Evolutionary conservation across 2,797 vertebrate genomes (phyloP).

Genomic region (Margarornis squamiger): DNA sequence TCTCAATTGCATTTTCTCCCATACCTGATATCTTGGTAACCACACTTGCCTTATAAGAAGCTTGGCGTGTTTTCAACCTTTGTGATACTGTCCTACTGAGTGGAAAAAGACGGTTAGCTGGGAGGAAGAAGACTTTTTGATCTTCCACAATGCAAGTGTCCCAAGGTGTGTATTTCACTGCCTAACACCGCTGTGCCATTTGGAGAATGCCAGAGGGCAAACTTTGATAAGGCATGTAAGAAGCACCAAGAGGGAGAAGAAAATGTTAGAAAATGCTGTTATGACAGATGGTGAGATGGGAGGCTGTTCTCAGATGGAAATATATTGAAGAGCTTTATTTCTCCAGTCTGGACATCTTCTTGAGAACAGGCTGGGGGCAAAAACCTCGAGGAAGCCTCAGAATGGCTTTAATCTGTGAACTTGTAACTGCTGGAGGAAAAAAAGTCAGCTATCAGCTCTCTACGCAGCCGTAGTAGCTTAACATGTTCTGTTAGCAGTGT

Average conservation of each 20-base stretch:
- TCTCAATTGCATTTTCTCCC: background rate
- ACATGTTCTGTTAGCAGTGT: background rate
- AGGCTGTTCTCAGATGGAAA: conserved; percentile 14
- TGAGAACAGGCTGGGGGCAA: background rate
- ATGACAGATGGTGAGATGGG: conserved; percentile 23
- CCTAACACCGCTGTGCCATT: background rate
- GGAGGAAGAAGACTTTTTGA: background rate
- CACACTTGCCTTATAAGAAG: background rate
- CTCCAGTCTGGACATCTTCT: conserved; percentile 5
- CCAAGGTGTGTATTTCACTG: background rate
- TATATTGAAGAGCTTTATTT: background rate
- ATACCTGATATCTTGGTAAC: background rate
- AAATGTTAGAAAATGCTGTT: conserved; percentile 2
- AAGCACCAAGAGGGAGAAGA: conserved; percentile 6
- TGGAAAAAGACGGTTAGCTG: background rate
- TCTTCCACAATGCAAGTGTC: background rate
- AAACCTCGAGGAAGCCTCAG: background rate
- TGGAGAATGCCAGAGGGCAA: conserved; percentile 18
- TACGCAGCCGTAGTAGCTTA: background rate
- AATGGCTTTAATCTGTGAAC: background rate
- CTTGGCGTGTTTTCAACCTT: background rate
- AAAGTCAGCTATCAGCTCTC: background rate
- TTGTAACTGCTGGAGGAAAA: background rate
- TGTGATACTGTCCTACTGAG: fast-evolving
- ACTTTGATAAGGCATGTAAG: background rate